These are phyloP conservation scores for Henricia sp. DNA, from an alignment of 53 echinoderm and acorn worm genomes.

Conservation along the genomic window DNA sequence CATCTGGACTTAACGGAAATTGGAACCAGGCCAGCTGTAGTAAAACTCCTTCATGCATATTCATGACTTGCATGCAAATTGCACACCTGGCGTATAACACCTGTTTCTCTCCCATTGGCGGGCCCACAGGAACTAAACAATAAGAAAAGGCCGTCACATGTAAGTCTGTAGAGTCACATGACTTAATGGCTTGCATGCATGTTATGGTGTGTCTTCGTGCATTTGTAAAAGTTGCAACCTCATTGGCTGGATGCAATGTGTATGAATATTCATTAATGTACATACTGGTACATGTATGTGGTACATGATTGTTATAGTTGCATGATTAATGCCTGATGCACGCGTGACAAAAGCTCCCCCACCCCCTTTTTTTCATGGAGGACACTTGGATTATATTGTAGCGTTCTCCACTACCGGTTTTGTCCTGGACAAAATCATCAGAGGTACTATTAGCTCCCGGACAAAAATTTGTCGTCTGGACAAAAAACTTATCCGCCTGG, in stretches of 20 bases:
- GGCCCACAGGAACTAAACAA: conserved; percentile 27
- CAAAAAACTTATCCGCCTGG: no score
- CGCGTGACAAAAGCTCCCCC: no score
- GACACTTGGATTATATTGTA: no score
- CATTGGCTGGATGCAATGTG: background rate
- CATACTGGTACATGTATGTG: no score
- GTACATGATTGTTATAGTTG: no score
- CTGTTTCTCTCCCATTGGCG: background rate
- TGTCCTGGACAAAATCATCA: no score
- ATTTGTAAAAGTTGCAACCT: background rate
- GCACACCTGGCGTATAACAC: background rate
- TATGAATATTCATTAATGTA: background rate
- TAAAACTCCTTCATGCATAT: conserved; percentile 28
- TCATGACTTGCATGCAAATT: conserved; percentile 38
- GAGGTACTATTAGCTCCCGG: no score
- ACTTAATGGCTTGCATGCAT: conserved; percentile 11
- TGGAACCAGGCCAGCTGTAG: conserved; percentile 9
- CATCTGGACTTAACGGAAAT: background rate
- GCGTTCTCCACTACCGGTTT: no score
- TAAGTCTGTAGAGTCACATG: conserved; percentile 36
- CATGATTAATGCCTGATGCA: no score
- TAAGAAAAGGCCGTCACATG: conserved; percentile 32
- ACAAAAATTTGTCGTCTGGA: no score
- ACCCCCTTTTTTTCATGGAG: no score
- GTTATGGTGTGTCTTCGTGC: background rate